Evolutionary conservation across 2,113 vertebrate species (phyloP), one percentile per base, ranked within the genome.

Genomic region (Axis porcinus): DNA sequence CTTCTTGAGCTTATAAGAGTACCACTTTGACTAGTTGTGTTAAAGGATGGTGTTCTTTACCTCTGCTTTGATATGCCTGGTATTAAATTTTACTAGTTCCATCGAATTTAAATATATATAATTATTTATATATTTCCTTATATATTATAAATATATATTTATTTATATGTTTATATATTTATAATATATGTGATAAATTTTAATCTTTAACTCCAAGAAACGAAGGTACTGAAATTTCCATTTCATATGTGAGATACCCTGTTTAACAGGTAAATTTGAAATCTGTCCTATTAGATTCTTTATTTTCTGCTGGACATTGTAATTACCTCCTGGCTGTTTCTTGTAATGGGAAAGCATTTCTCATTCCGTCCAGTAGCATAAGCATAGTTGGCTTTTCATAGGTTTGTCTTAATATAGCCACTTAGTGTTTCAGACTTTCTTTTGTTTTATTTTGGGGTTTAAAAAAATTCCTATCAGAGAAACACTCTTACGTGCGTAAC

Each of bases 351-450:
- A 3, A 5, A 36, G 50, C 97, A 82, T 97, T 96, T 97, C 87
- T 97, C 0, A 7, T 96, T 96, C 86, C 95, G 93, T 96, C 62
- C 58, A 86, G 57, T 97, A 98, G 97, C 96, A 97, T 97, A 79
- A 89, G 76, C 97, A 97, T 95, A 92, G 14, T 8, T 94, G 86
- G 96, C 60, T 89, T 95, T 57, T 97, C 74, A 93, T 43, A 1
- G 87, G 90, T 96, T 95, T 97, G 43, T 98, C 92, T 89, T 40
- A 55, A 45, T 74, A 86, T 82, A 97, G 64, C 70, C 55, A 93
- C 52, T 40, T 93, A 90, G 95, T 76, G 89, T 98, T 97, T 98
- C 1, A 93, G 27, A 74, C 8, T 62, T 91, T 40, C 16, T 54
- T 94, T 96, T 96, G 89, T 36, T 89, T 95, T 94, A 94, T 97